phyloP scores from a whole-genome alignment of 2,797 vertebrate species.

The Muraenolepis orangiensis region DNA sequence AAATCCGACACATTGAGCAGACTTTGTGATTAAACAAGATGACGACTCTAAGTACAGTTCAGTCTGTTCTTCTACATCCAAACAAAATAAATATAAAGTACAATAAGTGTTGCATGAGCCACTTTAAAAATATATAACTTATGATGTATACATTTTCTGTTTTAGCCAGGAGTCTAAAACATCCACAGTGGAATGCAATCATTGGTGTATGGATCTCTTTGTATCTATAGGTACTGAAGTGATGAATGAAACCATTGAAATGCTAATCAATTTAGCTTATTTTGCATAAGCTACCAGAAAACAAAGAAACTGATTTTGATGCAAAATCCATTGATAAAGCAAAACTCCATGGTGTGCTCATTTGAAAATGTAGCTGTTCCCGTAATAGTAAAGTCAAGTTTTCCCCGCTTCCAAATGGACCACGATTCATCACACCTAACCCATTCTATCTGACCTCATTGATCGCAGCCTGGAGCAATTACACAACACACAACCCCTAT shows the following conservation, averaged over 20 bases:
- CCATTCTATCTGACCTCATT: constrained; percentile 39
- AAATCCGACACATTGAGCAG: neutral
- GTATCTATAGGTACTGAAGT: constrained; percentile 40
- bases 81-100: neutral
- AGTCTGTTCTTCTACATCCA: too few species aligned
- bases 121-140: too few species aligned
- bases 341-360: neutral
- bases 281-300: neutral
- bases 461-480: constrained; percentile 49
- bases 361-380: constrained; percentile 14
- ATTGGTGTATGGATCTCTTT: neutral
- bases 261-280: neutral
- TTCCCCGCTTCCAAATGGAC: constrained; percentile 17
- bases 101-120: neutral
- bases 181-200: neutral
- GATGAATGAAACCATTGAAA: neutral
- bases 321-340: neutral
- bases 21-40: neutral
- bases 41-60: neutral
- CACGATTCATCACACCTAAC: constrained; percentile 48
- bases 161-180: neutral
- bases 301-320: neutral
- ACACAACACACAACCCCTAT: constrained; percentile 48
- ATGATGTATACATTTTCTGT: neutral
- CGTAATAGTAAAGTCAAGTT: neutral